Conservation (phyloP, 2,113 vertebrate genomes). For the Chamaea fasciata region DNA sequence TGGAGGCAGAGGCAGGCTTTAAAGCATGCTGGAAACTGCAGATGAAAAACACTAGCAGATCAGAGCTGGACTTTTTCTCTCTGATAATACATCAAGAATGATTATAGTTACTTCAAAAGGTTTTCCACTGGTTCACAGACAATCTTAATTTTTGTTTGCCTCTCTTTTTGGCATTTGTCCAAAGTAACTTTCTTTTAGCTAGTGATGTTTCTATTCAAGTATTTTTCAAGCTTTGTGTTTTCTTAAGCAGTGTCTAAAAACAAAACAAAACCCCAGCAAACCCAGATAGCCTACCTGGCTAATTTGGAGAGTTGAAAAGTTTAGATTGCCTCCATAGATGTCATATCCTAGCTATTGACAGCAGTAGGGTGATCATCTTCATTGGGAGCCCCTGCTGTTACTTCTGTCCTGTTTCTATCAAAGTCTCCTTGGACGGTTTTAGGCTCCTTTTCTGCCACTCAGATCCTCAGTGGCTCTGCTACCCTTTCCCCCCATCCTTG, state of each 20-base stretch:
- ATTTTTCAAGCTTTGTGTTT: neutral
- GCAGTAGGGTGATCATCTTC: neutral
- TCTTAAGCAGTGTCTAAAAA: neutral
- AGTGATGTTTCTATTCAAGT: neutral
- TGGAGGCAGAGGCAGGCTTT: neutral
- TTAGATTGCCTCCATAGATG: neutral
- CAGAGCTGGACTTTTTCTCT: conserved; percentile 29
- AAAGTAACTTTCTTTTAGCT: neutral
- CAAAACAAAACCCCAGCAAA: neutral
- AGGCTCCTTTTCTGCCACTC: neutral
- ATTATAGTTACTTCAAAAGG: conserved; percentile 46
- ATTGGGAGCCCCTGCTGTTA: neutral
- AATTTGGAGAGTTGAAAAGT: neutral
- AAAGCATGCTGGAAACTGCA: conserved; percentile 11
- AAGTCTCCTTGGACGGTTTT: neutral
- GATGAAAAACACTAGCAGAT: conserved; percentile 23
- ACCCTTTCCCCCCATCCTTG: neutral
- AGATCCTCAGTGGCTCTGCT: neutral
- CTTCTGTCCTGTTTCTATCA: neutral
- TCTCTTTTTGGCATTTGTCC: neutral
- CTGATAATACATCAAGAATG: conserved; percentile 25
- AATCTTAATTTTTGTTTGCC: conserved; percentile 19
- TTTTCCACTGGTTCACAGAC: neutral
- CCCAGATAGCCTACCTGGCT: neutral
- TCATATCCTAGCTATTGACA: neutral